Evolutionary conservation across 1,140 invertebrate species (phyloP).

Genomic region (Zophobas morio): DNA sequence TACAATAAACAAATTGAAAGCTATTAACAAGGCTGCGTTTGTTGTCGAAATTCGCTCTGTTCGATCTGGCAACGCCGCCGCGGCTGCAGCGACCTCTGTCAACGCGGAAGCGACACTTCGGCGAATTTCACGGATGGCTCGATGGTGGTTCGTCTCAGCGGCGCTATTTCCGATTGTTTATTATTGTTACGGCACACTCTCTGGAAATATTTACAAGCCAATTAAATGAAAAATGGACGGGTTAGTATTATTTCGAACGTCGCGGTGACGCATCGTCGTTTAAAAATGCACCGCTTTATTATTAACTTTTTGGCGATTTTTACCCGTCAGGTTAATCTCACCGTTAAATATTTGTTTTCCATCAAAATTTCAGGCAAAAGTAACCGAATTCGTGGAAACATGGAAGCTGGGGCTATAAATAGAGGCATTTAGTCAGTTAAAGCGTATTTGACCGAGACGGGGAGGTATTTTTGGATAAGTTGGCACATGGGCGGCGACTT

Average conservation of each 20-base stretch:
- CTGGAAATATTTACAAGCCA: constrained; percentile 34
- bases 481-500: not conserved
- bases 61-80: not conserved
- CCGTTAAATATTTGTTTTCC: constrained; percentile 31
- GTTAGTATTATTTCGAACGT: not conserved
- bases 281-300: not conserved
- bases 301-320: constrained; percentile 7
- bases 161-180: constrained; percentile 26
- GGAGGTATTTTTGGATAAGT: constrained; percentile 41
- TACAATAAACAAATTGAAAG: too few species aligned
- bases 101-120: constrained; percentile 7
- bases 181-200: constrained; percentile 29
- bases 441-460: constrained; percentile 41
- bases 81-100: constrained; percentile 21
- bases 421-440: constrained; percentile 41
- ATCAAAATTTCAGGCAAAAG: constrained; percentile 37
- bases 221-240: constrained; percentile 31
- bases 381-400: constrained; percentile 40
- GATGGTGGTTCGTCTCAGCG: constrained; percentile 20
- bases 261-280: not conserved
- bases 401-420: constrained; percentile 19
- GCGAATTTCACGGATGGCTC: not conserved
- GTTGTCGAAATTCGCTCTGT: too few species aligned
- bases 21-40: too few species aligned
- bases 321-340: constrained; percentile 25